These are phyloP conservation scores for Channa striata DNA, from an alignment of 2,797 vertebrate species.

Conservation along the genomic window DNA sequence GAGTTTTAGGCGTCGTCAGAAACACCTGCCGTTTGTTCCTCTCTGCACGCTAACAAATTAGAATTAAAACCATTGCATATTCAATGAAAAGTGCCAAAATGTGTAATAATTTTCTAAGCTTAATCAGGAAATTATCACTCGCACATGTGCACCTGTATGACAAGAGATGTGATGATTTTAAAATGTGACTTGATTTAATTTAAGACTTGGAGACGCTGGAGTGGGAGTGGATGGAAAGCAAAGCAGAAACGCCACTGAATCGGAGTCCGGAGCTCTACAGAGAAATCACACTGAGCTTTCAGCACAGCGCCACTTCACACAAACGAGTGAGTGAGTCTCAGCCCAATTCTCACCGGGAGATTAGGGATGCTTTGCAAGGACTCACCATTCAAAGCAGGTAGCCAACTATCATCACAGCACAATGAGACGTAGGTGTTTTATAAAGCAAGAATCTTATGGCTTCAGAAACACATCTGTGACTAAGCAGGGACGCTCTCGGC, in stretches of 20 bases:
- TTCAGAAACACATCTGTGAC: conserved; percentile 18
- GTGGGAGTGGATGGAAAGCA: conserved; percentile 6
- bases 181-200: conserved; percentile 31
- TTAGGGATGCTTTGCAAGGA: conserved; percentile 35
- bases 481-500: conserved; percentile 11
- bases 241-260: conserved; percentile 40
- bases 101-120: conserved; percentile 19
- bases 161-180: conserved; percentile 21
- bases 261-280: conserved; percentile 47
- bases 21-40: conserved; percentile 59
- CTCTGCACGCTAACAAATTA: conserved; percentile 1
- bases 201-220: conserved; percentile 15
- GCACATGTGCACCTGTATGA: conserved; percentile 11
- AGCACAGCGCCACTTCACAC: conserved; percentile 66
- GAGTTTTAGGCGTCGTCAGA: conserved; percentile 32
- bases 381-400: conserved; percentile 47
- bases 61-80: conserved; percentile 31
- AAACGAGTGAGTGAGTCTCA: conserved; percentile 50
- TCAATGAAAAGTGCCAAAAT: conserved; percentile 28
- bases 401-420: conserved; percentile 16
- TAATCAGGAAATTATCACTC: conserved; percentile 33
- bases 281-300: conserved; percentile 57
- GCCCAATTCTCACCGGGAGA: conserved; percentile 53
- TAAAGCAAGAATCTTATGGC: conserved; percentile 5
- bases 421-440: conserved; percentile 27